Base-by-base conservation (phyloP, 1,140 invertebrate genomes). In the Scaptomyza pallida region DNA sequence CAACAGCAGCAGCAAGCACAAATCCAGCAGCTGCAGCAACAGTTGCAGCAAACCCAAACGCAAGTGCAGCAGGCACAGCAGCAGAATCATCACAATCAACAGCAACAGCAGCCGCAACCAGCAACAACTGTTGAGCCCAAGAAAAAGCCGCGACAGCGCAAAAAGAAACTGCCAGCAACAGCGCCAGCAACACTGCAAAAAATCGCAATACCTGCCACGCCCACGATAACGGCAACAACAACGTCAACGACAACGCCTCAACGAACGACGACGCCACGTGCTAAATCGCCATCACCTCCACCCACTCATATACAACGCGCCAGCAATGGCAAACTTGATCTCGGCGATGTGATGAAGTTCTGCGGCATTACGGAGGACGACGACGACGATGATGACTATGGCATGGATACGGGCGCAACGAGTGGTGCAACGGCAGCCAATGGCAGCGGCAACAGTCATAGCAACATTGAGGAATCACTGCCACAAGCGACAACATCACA, bases 281-380 rank as follows among this genome's bases (percentile, higher is more conserved):
- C 50, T 4, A 90, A 90, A 59, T 81, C 88, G 10, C 80, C 83
- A 8, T 90, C 89, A 44, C 80, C 89, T 5, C 76, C 85, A 19
- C 74, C 89, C 6, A 89, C 89, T 41, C 74, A 75, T 47, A 89
- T 89, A 41, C 81, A 86, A 57, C 76, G 81, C 10, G 75, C 81
- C 30, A 91, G 90, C 74, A 91, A 90, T 35, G 90, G 90, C 3
- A 93, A 93, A 83, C 76, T 93, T 41, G 93, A 93, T 82, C 88
- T 93, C 59, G 93, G 93, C 41, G 93, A 93, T 82, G 92, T 93
- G 12, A 93, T 93, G 93, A 93, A 93, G 86, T 77, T 93, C 12
- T 92, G 91, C 61, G 92, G 88, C 26, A 91, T 91, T 19, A 91
- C 82, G 6, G 91, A 91, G 37, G 90, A 91, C 17, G 90, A 91